Evolutionary conservation across 2,113 vertebrate species (phyloP), one percentile per base, ranked within the genome.

Genomic region (Thoracochromis brauschi): DNA sequence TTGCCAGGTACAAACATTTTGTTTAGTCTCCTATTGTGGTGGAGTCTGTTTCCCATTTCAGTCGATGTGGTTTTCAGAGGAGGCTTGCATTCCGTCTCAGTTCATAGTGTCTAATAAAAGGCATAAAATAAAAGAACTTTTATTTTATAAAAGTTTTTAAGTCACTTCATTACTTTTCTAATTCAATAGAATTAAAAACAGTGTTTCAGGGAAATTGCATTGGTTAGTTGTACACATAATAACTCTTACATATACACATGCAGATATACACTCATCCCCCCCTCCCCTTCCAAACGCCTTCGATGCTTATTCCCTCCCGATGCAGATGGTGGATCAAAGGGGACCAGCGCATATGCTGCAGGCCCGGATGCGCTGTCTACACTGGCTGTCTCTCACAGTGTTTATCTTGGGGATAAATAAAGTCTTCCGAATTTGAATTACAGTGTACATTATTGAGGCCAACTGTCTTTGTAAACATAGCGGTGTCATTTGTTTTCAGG

Each of bases 401-500:
- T n/a, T n/a, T n/a, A n/a, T n/a, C 53, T 55, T 55, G 53, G 53
- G 21, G 54, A 55, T 55, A 55, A 55, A 55, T 55, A 55, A 55
- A 55, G 54, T 55, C 53, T 26, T 55, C 21, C 4, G 12, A 26
- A 55, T 55, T 26, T 55, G 53, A 55, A 55, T 55, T 55, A 68
- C 7, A 40, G 35, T 68, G 35, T 40, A 21, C 8, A 40, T 68
- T 68, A 40, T 9, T 68, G 63, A 21, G 7, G 35, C n/a, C 17
- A 65, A 33, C 17, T 65, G 17, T 65, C 63, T 68, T 71, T 71
- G 33, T 68, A 68, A 68, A 68, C 31, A 38, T 13, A n/a, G n/a
- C 7, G 33, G 63, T 68, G 33, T 40, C 19, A 6, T 40, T 40
- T 71, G 63, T 71, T 71, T 93, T 54, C 91, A 99, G 98, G 98